Evolutionary conservation across 2,888 invertebrate genomes (phyloP).

Genomic region (Falcaria lacertinaria): DNA sequence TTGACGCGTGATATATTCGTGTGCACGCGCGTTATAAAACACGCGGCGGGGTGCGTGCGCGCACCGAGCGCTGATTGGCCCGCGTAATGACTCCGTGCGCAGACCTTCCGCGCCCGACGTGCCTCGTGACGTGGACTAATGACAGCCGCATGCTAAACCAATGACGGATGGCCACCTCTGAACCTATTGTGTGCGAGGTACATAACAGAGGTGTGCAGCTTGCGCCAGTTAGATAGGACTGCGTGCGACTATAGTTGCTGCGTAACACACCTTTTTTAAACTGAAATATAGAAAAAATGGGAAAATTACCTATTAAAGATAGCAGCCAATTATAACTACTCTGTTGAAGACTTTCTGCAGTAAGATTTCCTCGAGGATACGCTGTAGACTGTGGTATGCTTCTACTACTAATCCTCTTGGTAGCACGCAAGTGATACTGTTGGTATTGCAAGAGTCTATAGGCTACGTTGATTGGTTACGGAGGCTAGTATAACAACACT

Average conservation of each 20-base stretch:
- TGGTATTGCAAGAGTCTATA: too few relatives aligned
- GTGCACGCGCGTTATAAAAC: conserved; percentile 66
- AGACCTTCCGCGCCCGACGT: conserved; percentile 47
- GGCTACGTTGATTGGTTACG: too few relatives aligned
- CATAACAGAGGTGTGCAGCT: conserved; percentile 31
- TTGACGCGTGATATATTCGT: conserved; percentile 73
- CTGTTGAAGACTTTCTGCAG: too few relatives aligned
- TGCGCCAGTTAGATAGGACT: conserved; percentile 31
- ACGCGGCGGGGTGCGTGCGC: conserved; percentile 70
- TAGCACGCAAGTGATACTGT: too few relatives aligned
- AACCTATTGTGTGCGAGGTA: conserved; percentile 63
- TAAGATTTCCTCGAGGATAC: too few relatives aligned
- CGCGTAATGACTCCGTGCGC: conserved; percentile 57
- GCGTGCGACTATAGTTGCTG: conserved; percentile 25
- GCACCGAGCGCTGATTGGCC: conserved; percentile 65
- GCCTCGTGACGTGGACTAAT: conserved; percentile 64
- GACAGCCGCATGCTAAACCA: conserved; percentile 58
- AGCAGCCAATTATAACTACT: too few relatives aligned
- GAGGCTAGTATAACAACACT: too few relatives aligned
- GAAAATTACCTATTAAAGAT: too few relatives aligned
- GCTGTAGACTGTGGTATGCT: too few relatives aligned
- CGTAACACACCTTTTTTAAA: not conserved
- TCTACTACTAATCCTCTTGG: too few relatives aligned
- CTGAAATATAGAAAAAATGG: too few relatives aligned
- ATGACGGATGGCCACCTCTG: conserved; percentile 74